Percentiles rank a stretch among this genome's conserved stretches.
phyloP scores from a whole-genome alignment of 2,797 vertebrate genomes.

The Streptopelia turtur region DNA sequence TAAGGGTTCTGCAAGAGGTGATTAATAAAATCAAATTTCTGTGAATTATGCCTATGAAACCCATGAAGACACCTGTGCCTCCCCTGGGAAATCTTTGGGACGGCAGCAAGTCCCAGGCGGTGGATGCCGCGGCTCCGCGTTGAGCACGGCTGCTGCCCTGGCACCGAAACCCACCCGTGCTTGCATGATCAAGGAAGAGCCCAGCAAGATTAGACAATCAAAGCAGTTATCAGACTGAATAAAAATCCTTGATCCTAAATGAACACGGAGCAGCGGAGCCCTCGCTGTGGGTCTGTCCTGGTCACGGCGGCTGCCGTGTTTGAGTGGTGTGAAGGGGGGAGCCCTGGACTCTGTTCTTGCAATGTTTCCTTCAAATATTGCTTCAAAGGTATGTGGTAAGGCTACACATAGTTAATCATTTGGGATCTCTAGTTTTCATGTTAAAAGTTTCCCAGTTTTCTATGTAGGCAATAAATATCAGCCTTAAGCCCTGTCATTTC shows the following conservation, averaged over 20 bases:
- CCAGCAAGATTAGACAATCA: neutral
- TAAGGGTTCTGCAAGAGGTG: neutral
- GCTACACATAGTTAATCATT: constrained; percentile 37
- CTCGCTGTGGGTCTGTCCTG: rapidly evolving
- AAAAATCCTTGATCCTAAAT: neutral
- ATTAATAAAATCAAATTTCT: constrained; percentile 14
- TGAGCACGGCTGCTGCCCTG: neutral
- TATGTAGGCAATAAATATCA: neutral
- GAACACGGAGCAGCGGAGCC: rapidly evolving
- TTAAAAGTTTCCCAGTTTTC: neutral
- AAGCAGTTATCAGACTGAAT: neutral
- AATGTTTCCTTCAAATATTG: neutral
- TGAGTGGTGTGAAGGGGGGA: neutral
- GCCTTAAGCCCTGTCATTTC: neutral
- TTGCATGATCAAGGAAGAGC: neutral
- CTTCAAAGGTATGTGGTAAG: neutral
- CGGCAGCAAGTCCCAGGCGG: neutral
- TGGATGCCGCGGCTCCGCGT: neutral
- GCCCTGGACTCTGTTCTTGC: neutral
- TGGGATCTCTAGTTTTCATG: constrained; percentile 24
- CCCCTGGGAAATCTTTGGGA: neutral
- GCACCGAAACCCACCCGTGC: neutral
- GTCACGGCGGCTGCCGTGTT: rapidly evolving
- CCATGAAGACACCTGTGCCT: neutral
- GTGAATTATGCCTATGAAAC: neutral